phyloP scores from a whole-genome alignment of 2,797 vertebrate genomes.

The Takifugu rubripes region DNA sequence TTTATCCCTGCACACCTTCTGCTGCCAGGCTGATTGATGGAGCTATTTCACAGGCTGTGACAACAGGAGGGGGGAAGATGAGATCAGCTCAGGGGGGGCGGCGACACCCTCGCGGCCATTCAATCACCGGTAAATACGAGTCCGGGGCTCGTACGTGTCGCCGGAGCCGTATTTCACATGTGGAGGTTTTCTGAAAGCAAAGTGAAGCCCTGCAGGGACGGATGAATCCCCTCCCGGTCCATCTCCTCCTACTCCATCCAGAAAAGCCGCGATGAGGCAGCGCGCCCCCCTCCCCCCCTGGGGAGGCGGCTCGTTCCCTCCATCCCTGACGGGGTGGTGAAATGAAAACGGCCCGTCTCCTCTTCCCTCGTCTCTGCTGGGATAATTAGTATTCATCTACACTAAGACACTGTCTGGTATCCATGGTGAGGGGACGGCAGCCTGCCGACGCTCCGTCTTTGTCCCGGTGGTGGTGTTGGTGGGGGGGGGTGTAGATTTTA shows the following conservation, averaged over 20 bases:
- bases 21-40: slow-evolving; percentile 57
- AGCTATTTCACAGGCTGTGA: slow-evolving; percentile 37
- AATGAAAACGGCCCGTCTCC: slow-evolving; percentile 16
- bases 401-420: slow-evolving; percentile 56
- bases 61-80: slow-evolving; percentile 13
- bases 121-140: not conserved
- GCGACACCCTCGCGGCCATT: slow-evolving; percentile 12
- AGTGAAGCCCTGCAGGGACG: slow-evolving; percentile 28
- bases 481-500: too few species aligned
- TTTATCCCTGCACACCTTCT: slow-evolving; percentile 18
- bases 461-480: slow-evolving; percentile 8
- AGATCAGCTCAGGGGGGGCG: slow-evolving; percentile 19
- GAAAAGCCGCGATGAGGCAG: too few species aligned
- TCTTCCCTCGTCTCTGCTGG: slow-evolving; percentile 29
- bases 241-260: slow-evolving; percentile 52
- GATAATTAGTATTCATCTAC: slow-evolving; percentile 60
- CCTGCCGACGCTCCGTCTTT: slow-evolving; percentile 42
- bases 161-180: too few species aligned
- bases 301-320: too few species aligned
- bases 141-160: too few species aligned
- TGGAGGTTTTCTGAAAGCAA: not conserved
- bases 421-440: slow-evolving; percentile 68
- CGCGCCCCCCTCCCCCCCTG: too few species aligned
- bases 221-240: slow-evolving; percentile 45
- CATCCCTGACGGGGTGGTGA: slow-evolving; percentile 13